Conservation (phyloP, 2,113 vertebrate genomes). For the Salvator merianae region DNA sequence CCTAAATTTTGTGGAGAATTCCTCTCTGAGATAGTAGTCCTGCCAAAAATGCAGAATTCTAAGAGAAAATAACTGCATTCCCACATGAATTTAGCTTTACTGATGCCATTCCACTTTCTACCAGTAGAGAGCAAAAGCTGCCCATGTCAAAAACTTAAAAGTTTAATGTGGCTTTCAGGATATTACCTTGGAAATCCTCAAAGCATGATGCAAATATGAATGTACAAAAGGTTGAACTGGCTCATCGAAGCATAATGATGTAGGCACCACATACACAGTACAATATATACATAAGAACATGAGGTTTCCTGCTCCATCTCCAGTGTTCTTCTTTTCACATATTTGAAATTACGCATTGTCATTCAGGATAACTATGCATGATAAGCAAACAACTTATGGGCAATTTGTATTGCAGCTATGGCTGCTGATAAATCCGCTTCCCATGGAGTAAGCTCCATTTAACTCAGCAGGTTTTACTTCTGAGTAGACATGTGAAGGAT, state of each 20-base stretch:
- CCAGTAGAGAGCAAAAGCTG: slow-evolving; percentile 12
- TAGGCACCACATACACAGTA: background rate
- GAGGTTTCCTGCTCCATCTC: background rate
- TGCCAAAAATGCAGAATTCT: background rate
- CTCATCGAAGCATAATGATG: background rate
- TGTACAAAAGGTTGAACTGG: background rate
- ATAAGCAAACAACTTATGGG: background rate
- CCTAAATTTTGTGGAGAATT: background rate
- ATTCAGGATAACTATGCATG: background rate
- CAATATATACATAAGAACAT: background rate
- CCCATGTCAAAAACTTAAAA: background rate
- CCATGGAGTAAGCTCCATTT: background rate
- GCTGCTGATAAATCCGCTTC: background rate
- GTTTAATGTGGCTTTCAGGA: too few species aligned
- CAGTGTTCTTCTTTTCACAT: background rate
- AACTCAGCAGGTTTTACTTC: background rate
- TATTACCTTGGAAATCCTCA: background rate
- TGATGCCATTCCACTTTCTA: background rate
- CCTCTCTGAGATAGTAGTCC: background rate
- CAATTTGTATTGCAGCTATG: too few species aligned
- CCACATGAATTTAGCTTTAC: background rate
- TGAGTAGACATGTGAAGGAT: too few species aligned
- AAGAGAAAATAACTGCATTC: background rate
- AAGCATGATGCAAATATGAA: background rate
- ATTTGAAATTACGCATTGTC: background rate